phyloP scores from a whole-genome alignment of 2,888 invertebrate genomes.

The Lingula anatina region DNA sequence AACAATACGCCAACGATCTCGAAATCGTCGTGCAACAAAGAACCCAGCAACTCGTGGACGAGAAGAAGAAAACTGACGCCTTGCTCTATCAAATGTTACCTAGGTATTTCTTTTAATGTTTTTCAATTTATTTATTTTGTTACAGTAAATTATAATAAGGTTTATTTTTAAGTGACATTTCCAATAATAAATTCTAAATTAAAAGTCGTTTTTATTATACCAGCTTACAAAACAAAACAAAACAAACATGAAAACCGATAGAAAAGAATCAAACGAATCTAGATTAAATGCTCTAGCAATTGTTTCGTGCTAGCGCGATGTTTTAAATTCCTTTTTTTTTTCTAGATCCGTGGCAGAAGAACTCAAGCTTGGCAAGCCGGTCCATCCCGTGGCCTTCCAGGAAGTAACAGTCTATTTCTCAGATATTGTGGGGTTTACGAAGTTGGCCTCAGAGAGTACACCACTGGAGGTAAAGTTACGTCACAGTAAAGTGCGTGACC shows the following conservation, averaged over 20 bases:
- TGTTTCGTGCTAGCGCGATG: neutral
- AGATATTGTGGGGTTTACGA: slow-evolving; percentile 54
- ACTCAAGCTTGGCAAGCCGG: slow-evolving; percentile 50
- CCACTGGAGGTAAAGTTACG: no score
- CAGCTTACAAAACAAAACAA: no score
- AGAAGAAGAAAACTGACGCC: slow-evolving; percentile 94
- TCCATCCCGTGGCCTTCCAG: slow-evolving; percentile 50
- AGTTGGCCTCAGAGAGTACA: slow-evolving; percentile 46
- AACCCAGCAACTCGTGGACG: slow-evolving; percentile 91
- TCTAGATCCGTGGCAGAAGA: slow-evolving; percentile 37
- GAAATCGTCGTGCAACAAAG: slow-evolving; percentile 89
- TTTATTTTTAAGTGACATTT: no score
- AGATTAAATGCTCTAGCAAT: no score
- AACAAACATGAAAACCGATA: no score
- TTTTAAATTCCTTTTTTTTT: neutral
- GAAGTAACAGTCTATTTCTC: slow-evolving; percentile 53
- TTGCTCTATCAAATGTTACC: slow-evolving; percentile 88
- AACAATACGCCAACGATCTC: slow-evolving; percentile 93
- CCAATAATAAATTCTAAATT: no score
- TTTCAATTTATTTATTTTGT: no score
- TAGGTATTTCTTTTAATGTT: no score
- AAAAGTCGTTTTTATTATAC: no score
- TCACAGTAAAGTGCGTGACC: no score
- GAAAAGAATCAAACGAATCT: no score
- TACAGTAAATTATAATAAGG: no score